Evolutionary conservation across 1,140 invertebrate species (phyloP), one percentile per base, ranked within the genome.

Genomic region (Lucilia sericata): DNA sequence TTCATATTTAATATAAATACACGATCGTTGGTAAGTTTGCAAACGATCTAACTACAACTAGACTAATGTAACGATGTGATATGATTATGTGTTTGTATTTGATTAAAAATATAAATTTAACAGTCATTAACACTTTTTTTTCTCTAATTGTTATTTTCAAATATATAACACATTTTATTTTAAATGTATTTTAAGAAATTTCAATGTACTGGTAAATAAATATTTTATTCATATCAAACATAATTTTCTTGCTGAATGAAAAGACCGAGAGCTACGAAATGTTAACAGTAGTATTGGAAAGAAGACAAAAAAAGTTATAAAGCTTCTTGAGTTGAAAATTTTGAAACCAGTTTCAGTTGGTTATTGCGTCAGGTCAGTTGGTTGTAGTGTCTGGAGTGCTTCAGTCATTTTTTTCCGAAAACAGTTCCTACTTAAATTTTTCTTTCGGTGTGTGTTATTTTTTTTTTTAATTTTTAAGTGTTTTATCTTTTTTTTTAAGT

Each of bases 341-440:
- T 82, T 85, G 84, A 86, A 90, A 90, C 88, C 87, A 90, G 88
- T 90, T 90, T 88, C 80, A 84, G 83, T 90, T 86, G 87, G 88
- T 90, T 90, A 88, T 90, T 90, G 88, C 36, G 86, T 85, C 88
- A 90, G 88, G 88, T 90, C 88, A 88, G 88, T 90, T 88, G 88
- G 19, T 74, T 34, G 5, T 30, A 30, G 25, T 3, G 34, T 42
- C 42, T 42, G 42, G 5, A 42, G 42, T 42, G 42, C 42, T 42
- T 42, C 42, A 42, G 25, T 30, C 25, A 42, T 42, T 42, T 8
- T 7, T 42, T 42, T 8, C 42, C 2, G 5, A 42, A 42, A 8
- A 8, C 42, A 10, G 42, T 42, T 42, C 7, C 5, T 8, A 42
- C 2, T 8, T 42, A 42, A 42, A 42, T 2, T 42, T 30, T 30